Evolutionary conservation across 92 coral and sea anemone genomes (phyloP), one percentile per base, ranked within the genome.

Genomic region (Paramuricea clavata): DNA sequence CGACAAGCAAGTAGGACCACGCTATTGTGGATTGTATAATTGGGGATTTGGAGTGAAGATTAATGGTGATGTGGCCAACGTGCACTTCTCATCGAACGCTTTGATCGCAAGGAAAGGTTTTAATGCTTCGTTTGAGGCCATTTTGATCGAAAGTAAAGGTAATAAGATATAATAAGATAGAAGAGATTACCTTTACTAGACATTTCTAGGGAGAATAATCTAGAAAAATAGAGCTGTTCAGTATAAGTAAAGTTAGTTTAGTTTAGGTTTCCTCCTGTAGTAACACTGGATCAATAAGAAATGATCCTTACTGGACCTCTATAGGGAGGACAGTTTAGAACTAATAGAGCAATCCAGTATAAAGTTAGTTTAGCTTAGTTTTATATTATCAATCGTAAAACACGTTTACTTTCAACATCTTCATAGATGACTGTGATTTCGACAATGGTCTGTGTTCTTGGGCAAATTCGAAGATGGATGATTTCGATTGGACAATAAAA

Each of bases 1-100:
- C 32, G 91, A 87, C 35, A 88, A 81, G 32, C 56, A 21, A 26
- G 69, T 72, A n/a, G 88, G 77, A 25, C 42, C 21, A 3, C 83
- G 52, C 30, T 54, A 82, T 6, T 88, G 91, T 54, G 91, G 91
- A 12, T 9, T 39, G 22, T 28, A 41, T 32, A 6, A 28, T 21
- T 35, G 9, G n/a, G 85, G 74, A 26, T 68, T 28, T 68, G 74
- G 74, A 16, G 16, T 68, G 7, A 68, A 68, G 21, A 32, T 68
- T 68, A 23, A 68, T 23, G 74, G 74, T 19, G 74, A 25, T 32
- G 39, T 36, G 17, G 74, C 74, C 74, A 68, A 68, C 3, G 74
- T 68, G 10, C 27, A 3, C 17, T 68, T 68, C 43, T 68, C 39
- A 28, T 68, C 74, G 3, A 17, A 68, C 39, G 19, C 12, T 27